Conservation (phyloP, 2,113 vertebrate genomes). For the Penelope pileata region DNA sequence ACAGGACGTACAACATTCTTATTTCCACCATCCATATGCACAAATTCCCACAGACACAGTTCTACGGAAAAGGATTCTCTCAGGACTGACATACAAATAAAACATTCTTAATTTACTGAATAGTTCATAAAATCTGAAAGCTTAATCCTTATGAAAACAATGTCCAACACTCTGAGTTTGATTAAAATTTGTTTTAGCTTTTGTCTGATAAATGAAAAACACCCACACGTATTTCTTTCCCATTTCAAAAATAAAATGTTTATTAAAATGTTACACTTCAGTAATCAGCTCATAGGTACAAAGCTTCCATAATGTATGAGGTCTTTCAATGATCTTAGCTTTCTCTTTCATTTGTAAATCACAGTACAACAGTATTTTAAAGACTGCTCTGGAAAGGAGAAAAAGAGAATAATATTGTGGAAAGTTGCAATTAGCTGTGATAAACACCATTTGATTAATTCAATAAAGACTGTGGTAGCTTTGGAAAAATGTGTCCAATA, state of each 20-base stretch:
- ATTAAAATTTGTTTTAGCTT: background rate
- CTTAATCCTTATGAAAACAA: background rate
- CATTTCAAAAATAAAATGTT: background rate
- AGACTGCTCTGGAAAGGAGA: background rate
- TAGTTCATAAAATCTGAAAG: background rate
- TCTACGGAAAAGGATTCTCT: background rate
- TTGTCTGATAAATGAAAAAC: background rate
- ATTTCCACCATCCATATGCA: background rate
- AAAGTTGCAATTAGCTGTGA: conserved; percentile 42
- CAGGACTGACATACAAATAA: background rate
- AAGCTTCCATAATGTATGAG: background rate
- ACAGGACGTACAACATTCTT: too few species aligned
- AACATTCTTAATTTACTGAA: background rate
- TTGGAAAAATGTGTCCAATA: conserved; percentile 10
- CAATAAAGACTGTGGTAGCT: conserved; percentile 10
- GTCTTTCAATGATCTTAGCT: background rate
- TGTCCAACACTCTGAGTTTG: background rate
- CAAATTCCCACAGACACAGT: background rate
- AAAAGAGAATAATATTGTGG: conserved; percentile 9
- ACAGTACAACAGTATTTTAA: conserved; percentile 42
- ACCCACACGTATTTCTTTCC: background rate
- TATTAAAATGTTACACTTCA: background rate
- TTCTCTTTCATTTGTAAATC: conserved; percentile 44
- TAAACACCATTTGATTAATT: conserved; percentile 55
- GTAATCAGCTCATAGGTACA: conserved; percentile 10